Base-by-base conservation (phyloP, 1,140 invertebrate species). In the Rhynchophorus ferrugineus region DNA sequence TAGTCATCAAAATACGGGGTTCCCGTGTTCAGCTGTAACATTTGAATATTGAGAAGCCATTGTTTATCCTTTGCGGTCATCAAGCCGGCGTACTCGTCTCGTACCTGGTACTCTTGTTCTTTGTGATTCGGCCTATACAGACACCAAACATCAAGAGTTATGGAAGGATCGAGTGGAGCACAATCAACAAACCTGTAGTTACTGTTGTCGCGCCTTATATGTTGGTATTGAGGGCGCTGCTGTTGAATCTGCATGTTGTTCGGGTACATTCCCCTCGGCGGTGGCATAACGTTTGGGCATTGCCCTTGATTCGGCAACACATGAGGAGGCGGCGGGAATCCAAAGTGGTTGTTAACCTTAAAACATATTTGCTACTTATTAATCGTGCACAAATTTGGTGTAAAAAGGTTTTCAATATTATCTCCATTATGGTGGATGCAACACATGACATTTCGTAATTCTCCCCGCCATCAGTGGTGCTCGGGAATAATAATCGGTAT, bases 61-160 rank as follows among this genome's bases (percentile, higher is more conserved):
- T 93, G 89, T 64, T 95, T 95, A 63, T 96, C 92, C 34, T 83
- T 78, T 54, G 80, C 79, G 33, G 87, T 91, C 92, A 97, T 96
- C 2, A 95, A 71, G 17, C 90, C 91, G 3, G 84, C 83, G 67
- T 92, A 93, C 61, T 90, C 86, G 68, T 93, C 90, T 62, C 48
- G 49, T 17, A 44, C 43, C 22, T 44, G 18, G 16, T 42, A 33
- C 7, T 54, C 46, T 3, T 39, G 39, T 18, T 49, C 49, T 43
- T 43, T 38, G 29, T 37, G 21, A 11, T 44, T 42, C 21, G 19
- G 11, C 22, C 52, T 55, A 33, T 1, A 54, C 44, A 52, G 6
- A 19, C n/a, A n/a, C n/a, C n/a, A n/a, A n/a, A n/a, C n/a, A n/a
- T n/a, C n/a, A n/a, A n/a, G n/a, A n/a, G n/a, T n/a, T n/a, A n/a